These are phyloP conservation scores for Scomber colias DNA, from an alignment of 2,113 vertebrate genomes.

Conservation along the genomic window DNA sequence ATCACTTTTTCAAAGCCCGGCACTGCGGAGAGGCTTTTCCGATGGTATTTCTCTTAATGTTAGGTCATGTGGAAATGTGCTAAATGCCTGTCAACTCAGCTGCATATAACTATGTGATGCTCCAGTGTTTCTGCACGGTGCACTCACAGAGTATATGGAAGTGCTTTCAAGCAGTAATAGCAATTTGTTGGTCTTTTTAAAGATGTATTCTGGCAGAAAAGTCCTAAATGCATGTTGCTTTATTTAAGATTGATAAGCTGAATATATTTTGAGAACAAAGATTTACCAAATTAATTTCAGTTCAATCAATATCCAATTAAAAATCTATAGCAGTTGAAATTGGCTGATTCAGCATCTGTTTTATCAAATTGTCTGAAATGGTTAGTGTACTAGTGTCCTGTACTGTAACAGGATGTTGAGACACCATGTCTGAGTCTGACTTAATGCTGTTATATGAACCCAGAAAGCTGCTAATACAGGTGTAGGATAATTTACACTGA, in stretches of 20 bases:
- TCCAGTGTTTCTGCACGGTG: background rate
- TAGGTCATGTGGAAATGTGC: conserved; percentile 45
- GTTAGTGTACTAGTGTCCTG: no score
- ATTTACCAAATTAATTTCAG: background rate
- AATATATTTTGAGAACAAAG: background rate
- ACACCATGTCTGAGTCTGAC: background rate
- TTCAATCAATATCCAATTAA: background rate
- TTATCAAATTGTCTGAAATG: no score
- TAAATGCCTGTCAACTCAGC: conserved; percentile 44
- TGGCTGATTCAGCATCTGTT: no score
- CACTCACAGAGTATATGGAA: conserved; percentile 3
- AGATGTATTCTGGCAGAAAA: background rate
- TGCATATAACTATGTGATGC: conserved; percentile 17
- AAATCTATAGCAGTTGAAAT: background rate
- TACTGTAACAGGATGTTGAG: background rate
- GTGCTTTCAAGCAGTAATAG: background rate
- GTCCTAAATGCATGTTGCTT: background rate
- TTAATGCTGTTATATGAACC: background rate
- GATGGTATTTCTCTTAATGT: conserved; percentile 47
- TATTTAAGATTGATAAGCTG: background rate
- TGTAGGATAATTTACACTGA: background rate
- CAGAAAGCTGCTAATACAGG: background rate
- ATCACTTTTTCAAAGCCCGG: conserved; percentile 90
- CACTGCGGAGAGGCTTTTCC: conserved; percentile 63
- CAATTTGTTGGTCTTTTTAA: background rate